A percentile compares a stretch with the other conserved stretches of the same genome.
Conservation (phyloP, 2,888 invertebrate genomes). For the Melanostoma scalare region DNA sequence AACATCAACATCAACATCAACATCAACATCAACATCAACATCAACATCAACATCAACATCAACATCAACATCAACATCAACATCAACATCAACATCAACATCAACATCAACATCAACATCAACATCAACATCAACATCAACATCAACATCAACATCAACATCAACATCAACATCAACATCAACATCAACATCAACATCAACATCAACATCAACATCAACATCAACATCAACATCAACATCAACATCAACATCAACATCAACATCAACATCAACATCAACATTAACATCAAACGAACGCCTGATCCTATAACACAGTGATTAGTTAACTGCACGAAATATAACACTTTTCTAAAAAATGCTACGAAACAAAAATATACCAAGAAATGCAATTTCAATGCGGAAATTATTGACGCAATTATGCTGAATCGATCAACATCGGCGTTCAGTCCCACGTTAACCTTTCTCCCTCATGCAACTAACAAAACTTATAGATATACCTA, state of each 20-base stretch:
- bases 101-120: background rate
- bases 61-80: background rate
- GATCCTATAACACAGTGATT: conserved; percentile 17
- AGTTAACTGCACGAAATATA: conserved; percentile 32
- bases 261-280: background rate
- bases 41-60: background rate
- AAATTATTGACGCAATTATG: conserved; percentile 68
- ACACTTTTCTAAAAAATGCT: conserved; percentile 26
- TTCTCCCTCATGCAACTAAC: conserved; percentile 47
- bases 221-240: background rate
- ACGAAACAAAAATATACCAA: background rate
- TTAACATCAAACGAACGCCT: background rate
- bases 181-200: background rate
- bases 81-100: background rate
- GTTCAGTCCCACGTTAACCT: conserved; percentile 68
- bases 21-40: background rate
- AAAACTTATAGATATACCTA: background rate
- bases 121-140: background rate
- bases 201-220: background rate
- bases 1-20: background rate
- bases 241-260: background rate
- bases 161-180: background rate
- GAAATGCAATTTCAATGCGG: conserved; percentile 54
- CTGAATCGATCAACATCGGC: conserved; percentile 61
- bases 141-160: background rate